Base-by-base conservation (phyloP, 2,797 vertebrate genomes). In the Hyperoplus immaculatus region DNA sequence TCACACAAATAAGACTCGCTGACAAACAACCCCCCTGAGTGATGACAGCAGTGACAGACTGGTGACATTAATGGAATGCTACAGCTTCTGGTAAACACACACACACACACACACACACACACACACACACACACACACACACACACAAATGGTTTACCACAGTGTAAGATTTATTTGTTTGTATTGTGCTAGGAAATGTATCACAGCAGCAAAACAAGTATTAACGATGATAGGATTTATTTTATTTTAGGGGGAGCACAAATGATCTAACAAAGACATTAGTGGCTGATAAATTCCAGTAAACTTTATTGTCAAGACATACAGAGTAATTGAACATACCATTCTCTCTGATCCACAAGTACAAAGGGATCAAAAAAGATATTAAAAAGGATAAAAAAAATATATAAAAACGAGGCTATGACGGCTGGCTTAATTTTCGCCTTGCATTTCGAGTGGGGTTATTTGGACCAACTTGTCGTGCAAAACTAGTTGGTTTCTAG, bases 21-120 rank as follows among this genome's bases (percentile, higher is more conserved):
- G 71, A 69, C 53, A 65, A 75, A 69, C 63, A 16, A 4, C 29
- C 29, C 50, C 47, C 12, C 41, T 78, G 56, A 78, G 64, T 69
- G 49, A 83, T 50, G 67, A 13, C 72, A 53, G 49, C 58, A 0
- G 61, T 38, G 70, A 64, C 41, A 65, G 56, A 66, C 6, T 53
- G 7, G 13, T 61, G 70, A 78, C 55, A 36, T 42, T 66, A 58
- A 71, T 55, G 61, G 47, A 76, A 47, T 47, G 1, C 18, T 71
- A 62, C 72, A 81, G 63, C 55, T 69, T 62, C 0, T 57, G 71
- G 8, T 3, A 29, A 3, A 29, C 29, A 29, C 3, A 29, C 29
- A 29, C 29, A 29, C 29, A 29, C 29, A 29, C 29, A 29, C 29
- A 29, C 29, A 29, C 29, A 29, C 29, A 29, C 29, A 29, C 29